phyloP scores from a whole-genome alignment of 2,888 invertebrate species.

The Fragum whitleyi region DNA sequence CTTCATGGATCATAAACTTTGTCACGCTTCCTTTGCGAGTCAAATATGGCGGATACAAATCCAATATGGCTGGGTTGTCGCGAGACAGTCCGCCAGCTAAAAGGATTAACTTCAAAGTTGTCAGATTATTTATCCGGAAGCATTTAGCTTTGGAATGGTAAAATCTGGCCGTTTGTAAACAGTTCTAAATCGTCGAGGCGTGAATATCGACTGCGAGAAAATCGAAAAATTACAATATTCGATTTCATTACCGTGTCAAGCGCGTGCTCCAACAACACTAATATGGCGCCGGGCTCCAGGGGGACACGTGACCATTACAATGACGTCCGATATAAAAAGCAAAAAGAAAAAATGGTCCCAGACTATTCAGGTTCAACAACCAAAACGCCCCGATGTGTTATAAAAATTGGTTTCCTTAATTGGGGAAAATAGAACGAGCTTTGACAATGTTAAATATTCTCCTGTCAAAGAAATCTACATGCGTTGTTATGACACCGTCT shows the following conservation, averaged over 20 bases:
- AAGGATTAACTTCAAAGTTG: neutral
- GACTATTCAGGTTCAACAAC: conserved; percentile 17
- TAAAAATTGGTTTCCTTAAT: conserved; percentile 46
- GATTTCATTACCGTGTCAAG: conserved; percentile 35
- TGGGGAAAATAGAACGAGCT: conserved; percentile 65
- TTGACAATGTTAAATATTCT: conserved; percentile 61
- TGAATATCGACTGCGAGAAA: conserved; percentile 23
- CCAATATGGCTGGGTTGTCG: neutral
- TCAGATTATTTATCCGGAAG: conserved; percentile 15
- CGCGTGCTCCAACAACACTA: conserved; percentile 16
- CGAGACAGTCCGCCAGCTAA: neutral
- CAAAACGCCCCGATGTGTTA: conserved; percentile 43
- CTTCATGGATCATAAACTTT: neutral
- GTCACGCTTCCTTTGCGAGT: neutral
- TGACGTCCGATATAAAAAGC: conserved; percentile 6
- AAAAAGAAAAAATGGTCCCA: conserved; percentile 20
- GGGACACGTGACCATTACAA: conserved; percentile 20
- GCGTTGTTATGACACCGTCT: conserved; percentile 52
- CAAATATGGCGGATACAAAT: neutral
- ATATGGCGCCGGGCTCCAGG: neutral
- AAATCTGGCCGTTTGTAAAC: conserved; percentile 23
- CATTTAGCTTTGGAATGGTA: conserved; percentile 8
- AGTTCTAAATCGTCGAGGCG: conserved; percentile 33
- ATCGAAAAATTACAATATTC: conserved; percentile 44
- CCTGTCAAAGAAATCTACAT: conserved; percentile 34